phyloP scores from a whole-genome alignment of 2,113 vertebrate species.

The Motacilla alba region DNA sequence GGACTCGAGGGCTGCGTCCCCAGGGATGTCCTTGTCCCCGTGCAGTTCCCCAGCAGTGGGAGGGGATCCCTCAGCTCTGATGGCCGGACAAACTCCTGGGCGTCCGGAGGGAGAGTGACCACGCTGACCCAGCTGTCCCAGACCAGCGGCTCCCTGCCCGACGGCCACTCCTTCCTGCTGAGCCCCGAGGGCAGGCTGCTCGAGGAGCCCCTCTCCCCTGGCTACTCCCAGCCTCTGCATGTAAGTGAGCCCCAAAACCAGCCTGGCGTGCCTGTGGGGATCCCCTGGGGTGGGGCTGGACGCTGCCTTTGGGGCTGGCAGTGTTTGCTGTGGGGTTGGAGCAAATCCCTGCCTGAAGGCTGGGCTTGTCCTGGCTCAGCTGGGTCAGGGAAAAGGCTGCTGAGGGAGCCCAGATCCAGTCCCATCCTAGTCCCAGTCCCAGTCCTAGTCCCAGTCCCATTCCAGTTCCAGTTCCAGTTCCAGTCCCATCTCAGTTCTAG shows the following conservation, averaged over 20 bases:
- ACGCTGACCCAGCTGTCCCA: slow-evolving; percentile 31
- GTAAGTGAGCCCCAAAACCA: slow-evolving; percentile 70
- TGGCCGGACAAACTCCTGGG: slow-evolving; percentile 59
- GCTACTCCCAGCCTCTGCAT: slow-evolving; percentile 77
- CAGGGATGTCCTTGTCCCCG: neutral
- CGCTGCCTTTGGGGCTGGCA: neutral
- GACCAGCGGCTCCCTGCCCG: slow-evolving; percentile 50
- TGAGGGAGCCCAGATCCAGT: rapidly evolving
- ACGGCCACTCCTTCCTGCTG: neutral
- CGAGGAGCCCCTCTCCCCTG: slow-evolving; percentile 70
- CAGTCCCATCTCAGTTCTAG: neutral
- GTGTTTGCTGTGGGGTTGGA: rapidly evolving
- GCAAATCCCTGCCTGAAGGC: neutral
- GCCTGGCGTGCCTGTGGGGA: rapidly evolving
- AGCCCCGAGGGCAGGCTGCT: neutral
- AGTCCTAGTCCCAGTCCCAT: neutral
- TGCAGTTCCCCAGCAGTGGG: slow-evolving; percentile 37
- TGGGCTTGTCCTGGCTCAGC: neutral
- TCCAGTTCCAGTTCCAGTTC: neutral
- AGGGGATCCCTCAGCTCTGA: slow-evolving; percentile 56
- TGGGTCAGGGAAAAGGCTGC: neutral
- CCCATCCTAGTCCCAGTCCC: neutral
- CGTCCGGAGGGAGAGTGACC: neutral
- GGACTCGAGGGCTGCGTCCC: neutral
- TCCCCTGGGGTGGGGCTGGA: neutral